Evolutionary conservation across 2,888 invertebrate genomes (phyloP), one percentile per base, ranked within the genome.

Genomic region (Epiblema foenella): DNA sequence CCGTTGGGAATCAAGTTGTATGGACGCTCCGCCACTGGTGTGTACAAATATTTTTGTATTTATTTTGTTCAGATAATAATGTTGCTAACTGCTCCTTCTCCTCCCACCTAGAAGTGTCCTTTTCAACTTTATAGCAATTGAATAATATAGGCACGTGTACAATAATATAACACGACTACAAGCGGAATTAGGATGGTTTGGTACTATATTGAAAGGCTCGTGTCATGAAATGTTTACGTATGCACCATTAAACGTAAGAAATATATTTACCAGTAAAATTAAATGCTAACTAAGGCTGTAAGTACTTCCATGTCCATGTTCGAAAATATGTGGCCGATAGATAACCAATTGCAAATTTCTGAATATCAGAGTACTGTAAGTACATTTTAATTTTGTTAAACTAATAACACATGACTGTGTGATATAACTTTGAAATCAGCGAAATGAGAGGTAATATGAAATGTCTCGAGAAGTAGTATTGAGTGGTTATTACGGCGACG

Each of bases 381-480:
- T 10, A 56, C 11, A 37, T 69, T 68, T 56, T 20, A 62, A 63
- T 63, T 29, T 37, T 17, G 51, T 52, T 39, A 59, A 60, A 68
- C 39, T 15, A 52, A 54, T 46, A n/a, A 42, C 15, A 62, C 37
- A 29, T 68, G 24, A 69, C 59, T 60, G 60, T 54, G 49, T 67
- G 18, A 42, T 67, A 51, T 66, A 39, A 62, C 57, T 18, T 66
- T 0, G 7, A 49, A 54, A 70, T 60, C 56, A 42, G 29, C 20
- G 12, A 39, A 67, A 57, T 56, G 18, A 29, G 67, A 51, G 39
- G 57, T 63, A 68, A 73, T 68, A 68, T 71, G 58, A 51, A 63
- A 42, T 62, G 63, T 73, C 69, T 78, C 77, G 75, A 66, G 76
- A 76, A 79, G 79, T 81, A 77, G 77, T 79, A 79, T 78, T 67